Evolutionary conservation across 2,888 invertebrate species (phyloP).

Genomic region (Aphidoletes aphidimyza): DNA sequence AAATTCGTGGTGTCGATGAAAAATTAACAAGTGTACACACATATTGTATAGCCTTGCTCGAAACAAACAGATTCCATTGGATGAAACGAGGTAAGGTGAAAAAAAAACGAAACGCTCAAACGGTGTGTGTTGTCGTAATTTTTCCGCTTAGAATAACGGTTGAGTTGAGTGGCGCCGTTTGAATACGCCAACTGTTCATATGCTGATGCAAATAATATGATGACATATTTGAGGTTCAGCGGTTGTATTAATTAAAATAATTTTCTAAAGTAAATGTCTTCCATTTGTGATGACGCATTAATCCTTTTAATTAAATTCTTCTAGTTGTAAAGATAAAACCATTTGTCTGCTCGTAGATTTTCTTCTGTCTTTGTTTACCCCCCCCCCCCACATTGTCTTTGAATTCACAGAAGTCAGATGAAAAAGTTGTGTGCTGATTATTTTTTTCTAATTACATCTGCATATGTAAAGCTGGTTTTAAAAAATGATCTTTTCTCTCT

Average conservation of each 20-base stretch:
- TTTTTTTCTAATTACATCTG: conserved; percentile 9
- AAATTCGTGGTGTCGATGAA: background rate
- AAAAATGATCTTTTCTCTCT: background rate
- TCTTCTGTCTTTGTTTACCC: background rate
- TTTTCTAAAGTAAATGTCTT: background rate
- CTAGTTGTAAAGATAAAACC: background rate
- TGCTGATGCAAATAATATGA: background rate
- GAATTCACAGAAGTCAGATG: background rate
- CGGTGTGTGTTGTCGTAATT: background rate
- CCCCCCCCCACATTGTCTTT: background rate
- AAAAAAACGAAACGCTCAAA: no score
- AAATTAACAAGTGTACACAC: background rate
- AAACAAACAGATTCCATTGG: no score
- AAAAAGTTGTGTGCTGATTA: background rate
- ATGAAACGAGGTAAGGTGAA: no score
- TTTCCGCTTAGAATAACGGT: background rate
- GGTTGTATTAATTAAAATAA: background rate
- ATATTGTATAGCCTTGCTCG: no score
- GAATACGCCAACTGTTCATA: background rate
- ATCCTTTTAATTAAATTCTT: conserved; percentile 9
- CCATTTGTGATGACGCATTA: background rate
- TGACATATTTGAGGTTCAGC: conserved; percentile 22
- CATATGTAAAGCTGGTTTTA: background rate
- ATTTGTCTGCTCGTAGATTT: background rate
- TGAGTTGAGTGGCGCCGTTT: background rate